Base-by-base conservation (phyloP, 2,888 invertebrate species). In the Tachina grossa region DNA sequence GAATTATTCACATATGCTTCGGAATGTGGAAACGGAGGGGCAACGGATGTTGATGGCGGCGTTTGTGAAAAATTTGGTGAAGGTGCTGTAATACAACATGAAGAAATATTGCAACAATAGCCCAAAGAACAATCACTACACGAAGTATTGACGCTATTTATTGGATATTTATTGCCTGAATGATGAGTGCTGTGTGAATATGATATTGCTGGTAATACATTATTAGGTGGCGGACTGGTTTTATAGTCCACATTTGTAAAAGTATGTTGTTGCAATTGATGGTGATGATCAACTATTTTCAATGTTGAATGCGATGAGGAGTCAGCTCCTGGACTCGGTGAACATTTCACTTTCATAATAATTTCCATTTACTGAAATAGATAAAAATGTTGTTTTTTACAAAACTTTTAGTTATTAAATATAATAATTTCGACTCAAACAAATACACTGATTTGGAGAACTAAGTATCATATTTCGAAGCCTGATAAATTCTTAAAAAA, bases 311-410 rank as follows among this genome's bases (percentile, higher is more conserved):
- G 88, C 19, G 85, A 61, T 43, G 87, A 74, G 41, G 75, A 65
- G 51, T 76, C 83, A 57, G 83, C 77, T 77, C 86, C 87, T 2
- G 87, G 81, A 45, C 87, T 79, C 22, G 88, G 72, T 16, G 88
- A 86, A 76, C 88, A 89, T 84, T 88, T 89, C 63, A 88, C 69
- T 84, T 89, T 88, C 88, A 88, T 87, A 71, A 88, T 85, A 66
- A 88, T 88, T 87, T 89, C 88, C 89, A 89, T 89, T 83, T 83
- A 53, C 79, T 76, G 51, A 43, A 83, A 77, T 8, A 47, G 9
- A 55, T 63, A 66, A 22, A 75, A n/a, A 43, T 0, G 5, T 31
- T 6, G 31, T 31, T 47, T 13, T 11, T 47, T 47, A 13, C 14
- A 47, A 14, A 47, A 13, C 3, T 47, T 47, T 47, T 47, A 10